phyloP scores from a whole-genome alignment of 2,888 invertebrate species.

The Strigamia maritima region DNA sequence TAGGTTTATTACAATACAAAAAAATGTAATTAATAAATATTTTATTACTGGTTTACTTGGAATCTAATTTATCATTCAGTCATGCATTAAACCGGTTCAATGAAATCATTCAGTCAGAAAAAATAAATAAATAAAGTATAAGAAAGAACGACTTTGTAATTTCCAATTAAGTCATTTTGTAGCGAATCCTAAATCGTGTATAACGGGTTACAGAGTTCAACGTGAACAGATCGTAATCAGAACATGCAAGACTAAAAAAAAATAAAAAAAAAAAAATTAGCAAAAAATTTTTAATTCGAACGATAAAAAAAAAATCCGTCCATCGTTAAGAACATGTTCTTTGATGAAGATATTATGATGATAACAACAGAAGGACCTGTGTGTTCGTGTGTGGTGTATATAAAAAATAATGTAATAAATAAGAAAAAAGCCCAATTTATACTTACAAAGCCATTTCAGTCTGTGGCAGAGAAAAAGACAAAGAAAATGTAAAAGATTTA shows the following conservation, averaged over 20 bases:
- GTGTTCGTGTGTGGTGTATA: not conserved
- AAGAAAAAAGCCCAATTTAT: not conserved
- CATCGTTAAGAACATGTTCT: not conserved
- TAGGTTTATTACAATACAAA: not conserved
- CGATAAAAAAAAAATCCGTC: not conserved
- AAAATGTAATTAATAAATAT: not conserved
- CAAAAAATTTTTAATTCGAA: too few relatives aligned
- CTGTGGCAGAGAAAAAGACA: not conserved
- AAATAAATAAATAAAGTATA: not conserved
- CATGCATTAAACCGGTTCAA: conserved; percentile 1
- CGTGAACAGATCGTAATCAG: not conserved
- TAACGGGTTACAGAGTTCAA: not conserved
- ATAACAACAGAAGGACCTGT: not conserved
- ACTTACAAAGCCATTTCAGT: conserved; percentile 25
- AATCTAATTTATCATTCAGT: conserved; percentile 7
- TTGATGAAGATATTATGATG: conserved; percentile 1
- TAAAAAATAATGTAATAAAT: not conserved
- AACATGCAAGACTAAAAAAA: not conserved
- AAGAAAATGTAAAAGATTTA: conserved; percentile 15
- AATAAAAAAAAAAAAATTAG: not conserved
- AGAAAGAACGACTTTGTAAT: not conserved
- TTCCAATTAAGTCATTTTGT: conserved; percentile 26
- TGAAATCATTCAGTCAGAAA: not conserved
- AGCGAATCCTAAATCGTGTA: not conserved
- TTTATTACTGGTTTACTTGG: not conserved